Evolutionary conservation across 2,888 invertebrate species (phyloP), one percentile per base, ranked within the genome.

Genomic region (Drosophila glabriapex): DNA sequence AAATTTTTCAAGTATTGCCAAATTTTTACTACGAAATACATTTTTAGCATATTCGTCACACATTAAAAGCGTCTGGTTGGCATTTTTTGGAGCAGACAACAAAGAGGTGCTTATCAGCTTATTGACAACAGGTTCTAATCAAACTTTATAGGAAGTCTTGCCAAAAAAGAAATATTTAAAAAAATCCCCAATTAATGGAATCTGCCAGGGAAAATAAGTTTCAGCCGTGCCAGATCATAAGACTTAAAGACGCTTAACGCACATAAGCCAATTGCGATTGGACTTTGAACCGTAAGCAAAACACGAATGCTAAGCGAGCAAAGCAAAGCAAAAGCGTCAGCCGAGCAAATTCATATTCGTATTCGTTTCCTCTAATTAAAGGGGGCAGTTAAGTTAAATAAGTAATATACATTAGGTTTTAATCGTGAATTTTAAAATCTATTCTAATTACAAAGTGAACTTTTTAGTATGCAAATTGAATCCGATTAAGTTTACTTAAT

Each of bases 231-330:
- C 16, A 68, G 53, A 73, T 70, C 55, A 54, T 60, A 53, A 58
- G 29, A 29, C 39, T 46, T 33, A 14, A 25, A 37, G 33, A 29
- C 59, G 25, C 19, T 9, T 41, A 25, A 29, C n/a, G 35, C 6
- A 43, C 28, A 3, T 19, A 19, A 29, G 53, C 64, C 25, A 25
- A 46, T 28, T 19, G 53, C 29, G 28, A n/a, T 58, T 83, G 89
- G 89, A 85, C 84, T 88, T 88, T 88, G 81, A 70, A 88, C 84
- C 66, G 65, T 50, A 69, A 66, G 71, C 68, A 67, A 28, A 81
- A 77, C 75, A 73, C 77, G 4, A 46, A 46, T 25, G 16, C 46
- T 62, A 73, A 85, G 74, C 74, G 61, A 70, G 43, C 68, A 39
- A 5, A 28, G 22, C 5, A 10, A 25, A 54, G 56, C 55, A 49